Base-by-base conservation (phyloP, 2,797 vertebrate species). In the Sciurus carolinensis region DNA sequence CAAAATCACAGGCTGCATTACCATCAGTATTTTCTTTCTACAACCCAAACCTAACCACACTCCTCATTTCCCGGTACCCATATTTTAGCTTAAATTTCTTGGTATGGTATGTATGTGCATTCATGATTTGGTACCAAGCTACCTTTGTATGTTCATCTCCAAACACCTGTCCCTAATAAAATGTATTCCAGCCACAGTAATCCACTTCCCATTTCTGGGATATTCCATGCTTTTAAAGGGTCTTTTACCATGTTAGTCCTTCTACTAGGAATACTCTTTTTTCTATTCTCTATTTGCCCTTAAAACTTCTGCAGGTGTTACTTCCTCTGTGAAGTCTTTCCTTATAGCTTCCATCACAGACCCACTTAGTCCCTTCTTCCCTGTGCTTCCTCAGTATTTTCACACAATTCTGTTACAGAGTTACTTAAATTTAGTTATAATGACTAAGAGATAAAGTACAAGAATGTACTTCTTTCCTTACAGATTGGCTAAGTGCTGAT, bases 1-100 rank as follows among this genome's bases (percentile, higher is more conserved):
- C 36, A 75, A 90, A 96, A 36, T 75, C 59, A 84, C 11, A 90
- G 62, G 39, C 54, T 75, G 12, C 30, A 47, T n/a, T 87, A 96
- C 42, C 14, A 18, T 20, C 79, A 92, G 4, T 47, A 28, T 83
- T 89, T 93, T 77, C 69, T 82, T 89, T 89, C 54, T n/a, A 96
- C 94, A 69, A 85, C 67, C 59, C 59, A 26, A 90, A 50, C 18
- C 10, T 73, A 88, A 76, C 71, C 50, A 77, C 18, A 89, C 1
- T 84, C 69, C 33, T 96, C 36, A 66, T 5, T 75, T 95, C 64
- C 64, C 83, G 44, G 50, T 62, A 67, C n/a, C 54, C 13, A 57
- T 28, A 64, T n/a, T 33, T 66, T 33, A 62, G 52, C 17, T 44
- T 54, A 95, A n/a, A 88, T 79, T 95, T 91, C 69, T 79, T 86